Conservation (phyloP, 2,797 vertebrate species). For the Natrix natrix region DNA sequence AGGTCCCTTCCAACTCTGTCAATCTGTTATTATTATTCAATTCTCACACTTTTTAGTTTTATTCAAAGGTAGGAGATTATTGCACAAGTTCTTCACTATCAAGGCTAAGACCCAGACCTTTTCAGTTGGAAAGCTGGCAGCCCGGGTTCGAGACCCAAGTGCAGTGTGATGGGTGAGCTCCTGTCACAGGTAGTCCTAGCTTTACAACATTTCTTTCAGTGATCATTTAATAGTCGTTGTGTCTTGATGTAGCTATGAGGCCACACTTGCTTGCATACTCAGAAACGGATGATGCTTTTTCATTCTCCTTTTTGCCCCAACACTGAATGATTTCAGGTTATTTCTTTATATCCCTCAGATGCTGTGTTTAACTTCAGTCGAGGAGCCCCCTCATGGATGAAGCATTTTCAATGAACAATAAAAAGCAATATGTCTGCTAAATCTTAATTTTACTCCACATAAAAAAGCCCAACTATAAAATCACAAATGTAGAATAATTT, state of each 20-base stretch:
- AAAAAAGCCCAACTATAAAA: neutral
- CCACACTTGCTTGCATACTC: neutral
- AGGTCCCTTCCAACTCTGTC: no score
- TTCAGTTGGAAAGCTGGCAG: no score
- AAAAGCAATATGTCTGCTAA: neutral
- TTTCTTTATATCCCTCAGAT: neutral
- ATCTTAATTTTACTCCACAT: neutral
- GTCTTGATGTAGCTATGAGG: neutral
- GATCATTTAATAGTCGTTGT: neutral
- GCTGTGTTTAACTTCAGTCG: conserved; percentile 30
- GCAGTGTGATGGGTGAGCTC: no score
- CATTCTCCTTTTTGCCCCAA: rapidly evolving
- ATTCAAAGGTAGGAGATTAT: no score
- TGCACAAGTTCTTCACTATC: no score
- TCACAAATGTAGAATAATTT: neutral
- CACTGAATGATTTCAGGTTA: neutral
- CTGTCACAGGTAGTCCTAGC: no score
- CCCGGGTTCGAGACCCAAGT: no score
- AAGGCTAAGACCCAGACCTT: no score
- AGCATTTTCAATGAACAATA: neutral
- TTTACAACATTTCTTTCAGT: no score
- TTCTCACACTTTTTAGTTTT: no score
- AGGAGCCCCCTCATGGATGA: conserved; percentile 63
- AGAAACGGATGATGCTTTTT: neutral
- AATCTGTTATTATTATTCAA: no score